Base-by-base conservation (phyloP, 30 jellyfish, hydroid and myxozoan species). In the Haliclystus octoradiatus region DNA sequence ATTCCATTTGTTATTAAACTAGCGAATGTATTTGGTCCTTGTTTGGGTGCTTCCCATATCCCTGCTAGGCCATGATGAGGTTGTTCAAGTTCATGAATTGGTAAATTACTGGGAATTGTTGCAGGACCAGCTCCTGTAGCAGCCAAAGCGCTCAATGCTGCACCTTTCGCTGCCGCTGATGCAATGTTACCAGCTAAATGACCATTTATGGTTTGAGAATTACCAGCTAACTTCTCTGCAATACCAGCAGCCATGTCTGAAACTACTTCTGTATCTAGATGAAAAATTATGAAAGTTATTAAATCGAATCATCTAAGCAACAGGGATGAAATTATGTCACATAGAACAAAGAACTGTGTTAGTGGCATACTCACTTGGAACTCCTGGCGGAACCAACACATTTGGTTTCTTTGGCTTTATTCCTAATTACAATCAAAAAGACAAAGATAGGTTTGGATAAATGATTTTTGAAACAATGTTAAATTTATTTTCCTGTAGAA, bases 201-300 rank as follows among this genome's bases (percentile, higher is more conserved):
- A 1, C 71, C 40, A 31, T 77, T 77, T 34, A 76, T 66, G 30
- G 22, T 69, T 1, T 62, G 76, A 65, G 73, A 27, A 34, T 57
- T 77, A 27, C 88, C 88, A 52, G 80, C 91, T 57, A 78, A 33
- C 51, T 77, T 79, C 9, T 79, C 91, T 49, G 91, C 91, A 26
- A 77, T 25, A 31, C 81, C 91, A 22, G 80, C 91, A 12, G 91
- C 91, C 34, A 77, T 72, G 15, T 71, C 91, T 27, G 91, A 60
- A 49, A 78, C 91, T 19, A 75, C 79, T 40, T 40, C 19, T 19
- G 19, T 5, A 40, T 40, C 57, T 40, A 40, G 9, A 19, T 9
- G 57, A 40, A n/a, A n/a, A n/a, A n/a, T n/a, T n/a, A n/a, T n/a
- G n/a, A n/a, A n/a, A n/a, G n/a, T n/a, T n/a, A n/a, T n/a, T n/a